Conservation (phyloP, 92 coral and sea anemone genomes). For the Desmophyllum pertusum region DNA sequence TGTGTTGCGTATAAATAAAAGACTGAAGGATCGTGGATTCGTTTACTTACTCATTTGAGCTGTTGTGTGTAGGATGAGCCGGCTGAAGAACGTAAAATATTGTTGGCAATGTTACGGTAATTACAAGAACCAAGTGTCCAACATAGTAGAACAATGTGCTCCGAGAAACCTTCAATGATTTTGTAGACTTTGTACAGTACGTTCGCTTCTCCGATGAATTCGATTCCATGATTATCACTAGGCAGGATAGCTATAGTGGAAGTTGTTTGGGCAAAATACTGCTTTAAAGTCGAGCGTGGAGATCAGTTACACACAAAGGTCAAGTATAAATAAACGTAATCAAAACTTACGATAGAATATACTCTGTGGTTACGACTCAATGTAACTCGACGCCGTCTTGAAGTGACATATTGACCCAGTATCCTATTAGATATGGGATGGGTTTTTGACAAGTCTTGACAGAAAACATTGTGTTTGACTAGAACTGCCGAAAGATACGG, state of each 20-base stretch:
- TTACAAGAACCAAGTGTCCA: slow-evolving; percentile 65
- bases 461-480: background rate
- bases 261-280: background rate
- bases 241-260: background rate
- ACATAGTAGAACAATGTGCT: slow-evolving; percentile 21
- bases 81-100: slow-evolving; percentile 73
- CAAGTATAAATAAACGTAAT: slow-evolving; percentile 35
- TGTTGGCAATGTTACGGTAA: slow-evolving; percentile 77
- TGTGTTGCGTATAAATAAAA: background rate
- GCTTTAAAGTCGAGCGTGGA: background rate
- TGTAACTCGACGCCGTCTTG: slow-evolving; percentile 6
- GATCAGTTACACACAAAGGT: slow-evolving; percentile 16
- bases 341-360: background rate
- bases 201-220: slow-evolving; percentile 4
- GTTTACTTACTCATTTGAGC: slow-evolving; percentile 45
- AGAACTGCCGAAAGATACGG: background rate
- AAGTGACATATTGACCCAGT: slow-evolving; percentile 27
- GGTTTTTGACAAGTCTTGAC: slow-evolving; percentile 1
- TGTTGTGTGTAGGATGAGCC: slow-evolving; percentile 64
- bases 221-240: slow-evolving; percentile 20
- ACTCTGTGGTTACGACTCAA: background rate
- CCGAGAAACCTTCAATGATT: slow-evolving; percentile 16
- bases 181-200: too few species aligned
- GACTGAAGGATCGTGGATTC: background rate
- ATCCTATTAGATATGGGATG: background rate